Percentiles rank a stretch among this genome's conserved stretches.
phyloP scores from a whole-genome alignment of 2,797 vertebrate species.

The Sebastes baramenuke region DNA sequence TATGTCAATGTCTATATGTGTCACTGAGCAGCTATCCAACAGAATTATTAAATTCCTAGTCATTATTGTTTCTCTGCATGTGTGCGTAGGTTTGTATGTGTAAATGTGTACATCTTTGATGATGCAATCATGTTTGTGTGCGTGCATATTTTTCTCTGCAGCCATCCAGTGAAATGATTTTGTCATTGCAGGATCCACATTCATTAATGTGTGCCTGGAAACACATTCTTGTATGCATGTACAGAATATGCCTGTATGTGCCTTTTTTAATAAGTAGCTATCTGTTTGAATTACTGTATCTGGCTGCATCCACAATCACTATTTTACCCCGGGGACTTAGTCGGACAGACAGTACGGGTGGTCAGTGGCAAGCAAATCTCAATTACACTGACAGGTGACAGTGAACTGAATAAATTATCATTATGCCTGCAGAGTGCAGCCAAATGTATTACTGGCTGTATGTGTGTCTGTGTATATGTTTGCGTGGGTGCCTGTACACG shows the following conservation, averaged over 20 bases:
- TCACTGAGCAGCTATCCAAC: constrained; percentile 3
- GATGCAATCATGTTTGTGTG: constrained; percentile 28
- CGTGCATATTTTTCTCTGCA: constrained; percentile 36
- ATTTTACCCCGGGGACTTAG: constrained; percentile 47
- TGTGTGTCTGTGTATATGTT: constrained; percentile 24
- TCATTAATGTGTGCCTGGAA: constrained; percentile 37
- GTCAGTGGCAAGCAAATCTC: constrained; percentile 74
- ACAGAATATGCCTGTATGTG: constrained; percentile 37
- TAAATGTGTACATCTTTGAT: constrained; percentile 4
- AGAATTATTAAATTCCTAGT: constrained; percentile 13
- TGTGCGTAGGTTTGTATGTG: background rate
- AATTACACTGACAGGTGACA: constrained; percentile 78
- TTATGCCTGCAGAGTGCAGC: constrained; percentile 36
- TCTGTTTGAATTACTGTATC: constrained; percentile 67
- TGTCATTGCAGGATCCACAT: constrained; percentile 18
- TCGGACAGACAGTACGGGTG: constrained; percentile 58
- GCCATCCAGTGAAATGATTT: constrained; percentile 27
- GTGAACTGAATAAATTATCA: constrained; percentile 70
- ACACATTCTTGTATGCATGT: constrained; percentile 32
- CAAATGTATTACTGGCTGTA: constrained; percentile 46
- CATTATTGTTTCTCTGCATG: constrained; percentile 12
- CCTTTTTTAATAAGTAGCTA: constrained; percentile 57
- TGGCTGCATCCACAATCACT: constrained; percentile 44
- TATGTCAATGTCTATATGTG: constrained; percentile 15
- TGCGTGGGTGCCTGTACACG: constrained; percentile 25